Base-by-base conservation (phyloP, 2,113 vertebrate genomes). In the Mesembrinibis cayennensis region DNA sequence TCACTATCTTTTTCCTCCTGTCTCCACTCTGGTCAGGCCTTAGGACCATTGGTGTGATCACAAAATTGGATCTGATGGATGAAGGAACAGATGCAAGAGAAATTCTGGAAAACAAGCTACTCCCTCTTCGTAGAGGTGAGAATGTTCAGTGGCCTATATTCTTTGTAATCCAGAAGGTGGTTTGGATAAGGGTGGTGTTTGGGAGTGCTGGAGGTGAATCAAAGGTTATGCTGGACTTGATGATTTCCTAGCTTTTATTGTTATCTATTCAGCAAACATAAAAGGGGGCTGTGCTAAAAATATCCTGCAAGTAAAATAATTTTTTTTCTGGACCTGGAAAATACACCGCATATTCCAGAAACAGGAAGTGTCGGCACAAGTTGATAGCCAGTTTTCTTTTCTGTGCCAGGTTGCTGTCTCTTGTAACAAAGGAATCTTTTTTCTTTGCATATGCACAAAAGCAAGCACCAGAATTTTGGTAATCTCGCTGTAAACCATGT, bases 21-120 rank as follows among this genome's bases (percentile, higher is more conserved):
- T 15, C 20, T 63, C 11, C 23, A 16, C 21, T 16, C 11, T 2
- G 29, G 38, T 78, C 92, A 99, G 99, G 99, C 66, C 98, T 98
- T 79, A 98, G 99, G 71, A 99, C 99, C 63, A 99, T 99, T 5
- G 99, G 99, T 53, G 99, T 99, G 49, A 99, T 99, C 97, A 99
- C 99, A 86, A 99, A 99, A 82, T 96, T 99, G 96, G 99, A 99
- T 97, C 98, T 99, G 85, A 99, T 99, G 99, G 99, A 99, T 95
- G 98, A 99, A 97, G 99, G 99, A 84, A 99, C 99, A 13, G 98
- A 99, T 95, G 99, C 99, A 94, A 97, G 97, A 95, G 98, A 99
- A 50, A 98, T 99, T 63, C 97, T 99, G 20, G 99, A 99, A 98
- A 99, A 99, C 97, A 99, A 98, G 78, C 90, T 99, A 55, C 98